Base-by-base conservation (phyloP, 2,797 vertebrate genomes). In the Aulostomus chinensis region DNA sequence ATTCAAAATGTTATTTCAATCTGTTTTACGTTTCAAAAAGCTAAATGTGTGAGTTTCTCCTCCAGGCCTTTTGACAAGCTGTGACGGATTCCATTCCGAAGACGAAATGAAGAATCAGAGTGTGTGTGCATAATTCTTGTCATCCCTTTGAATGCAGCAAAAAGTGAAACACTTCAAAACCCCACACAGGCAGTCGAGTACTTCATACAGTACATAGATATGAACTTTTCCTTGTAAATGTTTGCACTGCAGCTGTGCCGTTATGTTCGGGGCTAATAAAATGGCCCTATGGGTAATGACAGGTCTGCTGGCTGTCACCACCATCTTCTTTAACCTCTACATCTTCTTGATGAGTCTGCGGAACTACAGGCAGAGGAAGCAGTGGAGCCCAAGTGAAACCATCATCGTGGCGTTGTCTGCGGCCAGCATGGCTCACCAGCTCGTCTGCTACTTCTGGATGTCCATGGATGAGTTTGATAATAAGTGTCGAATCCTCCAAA, bases 311-410 rank as follows among this genome's bases (percentile, higher is more conserved):
- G 84, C 84, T 0, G 33, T 86, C 54, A 42, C 73, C 0, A 89
- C 89, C 0, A 31, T 89, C 26, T 88, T 92, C 77, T 91, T 88
- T 21, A 92, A 92, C 12, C 37, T 64, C 30, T 91, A 78, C 58
- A 86, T 92, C 59, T 31, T 91, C 33, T 15, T 89, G 50, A 76
- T 73, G 57, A 91, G 81, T 18, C 40, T 87, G 22, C 68, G 55
- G 40, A 85, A 37, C 61, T 78, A 78, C 55, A 73, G 24, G 45
- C 57, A 84, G 45, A 84, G 87, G 11, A 88, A 86, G 30, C 57
- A 80, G 39, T 68, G 86, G 69, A 71, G 58, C n/a, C 79, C 91
- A 15, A 81, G 83, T 11, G 90, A 93, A 26, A 89, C 62, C 36
- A 91, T 92, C 74, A 80, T 88, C 26, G 49, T 76, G 4, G 85